Conservation (phyloP, 2,797 vertebrate species). For the Chiroxiphia lanceolata region DNA sequence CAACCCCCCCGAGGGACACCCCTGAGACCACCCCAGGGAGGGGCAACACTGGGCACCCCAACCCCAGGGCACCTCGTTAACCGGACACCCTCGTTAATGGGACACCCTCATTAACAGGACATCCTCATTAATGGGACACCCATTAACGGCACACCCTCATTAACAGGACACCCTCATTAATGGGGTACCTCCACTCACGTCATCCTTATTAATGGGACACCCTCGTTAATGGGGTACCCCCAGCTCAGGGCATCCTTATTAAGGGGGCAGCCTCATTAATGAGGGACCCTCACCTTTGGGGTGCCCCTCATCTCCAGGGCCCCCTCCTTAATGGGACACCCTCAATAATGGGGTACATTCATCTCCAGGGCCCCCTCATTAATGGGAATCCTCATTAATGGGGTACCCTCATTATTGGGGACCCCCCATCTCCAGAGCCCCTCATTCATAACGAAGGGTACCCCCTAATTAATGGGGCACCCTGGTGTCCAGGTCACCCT, state of each 20-base stretch:
- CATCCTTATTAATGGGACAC: not conserved
- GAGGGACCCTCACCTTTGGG: too few relatives aligned
- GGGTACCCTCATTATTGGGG: not conserved
- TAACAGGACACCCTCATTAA: too few relatives aligned
- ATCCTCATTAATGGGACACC: too few relatives aligned
- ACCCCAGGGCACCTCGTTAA: not conserved
- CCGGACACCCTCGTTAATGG: not conserved
- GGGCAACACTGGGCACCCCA: not conserved
- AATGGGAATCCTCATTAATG: not conserved
- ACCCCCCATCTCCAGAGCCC: too few relatives aligned
- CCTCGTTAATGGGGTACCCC: not conserved
- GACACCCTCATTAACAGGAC: not conserved
- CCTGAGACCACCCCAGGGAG: too few relatives aligned
- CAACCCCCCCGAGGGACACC: rapidly evolving
- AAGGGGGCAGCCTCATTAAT: too few relatives aligned
- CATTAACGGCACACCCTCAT: too few relatives aligned
- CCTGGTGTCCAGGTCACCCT: not conserved
- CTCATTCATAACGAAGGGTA: too few relatives aligned
- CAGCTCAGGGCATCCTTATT: not conserved
- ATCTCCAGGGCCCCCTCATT: not conserved
- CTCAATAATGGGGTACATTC: too few relatives aligned
- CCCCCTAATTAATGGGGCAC: too few relatives aligned
- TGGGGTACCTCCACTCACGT: too few relatives aligned
- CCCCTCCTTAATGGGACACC: not conserved
- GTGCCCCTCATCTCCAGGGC: too few relatives aligned